Evolutionary conservation across 2,113 vertebrate genomes (phyloP).

Genomic region (Nanger granti): DNA sequence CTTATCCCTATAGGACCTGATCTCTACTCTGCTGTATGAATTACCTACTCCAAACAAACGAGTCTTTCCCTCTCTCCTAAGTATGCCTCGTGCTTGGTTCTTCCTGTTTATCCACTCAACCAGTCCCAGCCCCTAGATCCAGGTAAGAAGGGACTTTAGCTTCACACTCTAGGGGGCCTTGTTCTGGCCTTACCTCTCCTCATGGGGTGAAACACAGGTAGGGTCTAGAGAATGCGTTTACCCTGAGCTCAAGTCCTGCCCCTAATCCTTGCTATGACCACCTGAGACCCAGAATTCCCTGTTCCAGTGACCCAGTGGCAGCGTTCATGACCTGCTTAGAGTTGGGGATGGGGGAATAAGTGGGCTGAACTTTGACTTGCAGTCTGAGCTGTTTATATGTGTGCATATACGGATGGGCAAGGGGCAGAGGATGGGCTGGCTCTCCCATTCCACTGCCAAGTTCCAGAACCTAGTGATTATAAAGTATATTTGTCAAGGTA

Average conservation of each 20-base stretch:
- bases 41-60: not conserved
- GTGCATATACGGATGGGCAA: not conserved
- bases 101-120: not conserved
- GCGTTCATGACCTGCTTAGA: not conserved
- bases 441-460: not conserved
- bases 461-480: not conserved
- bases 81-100: fast-evolving
- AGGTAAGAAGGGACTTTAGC: not conserved
- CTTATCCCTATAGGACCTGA: not conserved
- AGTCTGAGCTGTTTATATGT: not conserved
- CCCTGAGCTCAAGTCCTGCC: not conserved
- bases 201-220: not conserved
- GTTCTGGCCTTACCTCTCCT: not conserved
- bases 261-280: not conserved
- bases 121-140: not conserved
- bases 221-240: not conserved
- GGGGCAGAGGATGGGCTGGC: not conserved
- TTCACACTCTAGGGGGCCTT: not conserved
- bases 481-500: not conserved
- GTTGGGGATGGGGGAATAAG: fast-evolving
- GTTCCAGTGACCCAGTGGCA: fast-evolving
- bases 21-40: not conserved
- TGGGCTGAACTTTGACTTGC: not conserved
- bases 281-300: not conserved
- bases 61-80: not conserved